Base-by-base conservation (phyloP, 2,113 vertebrate species). In the Spheniscus mendiculus region DNA sequence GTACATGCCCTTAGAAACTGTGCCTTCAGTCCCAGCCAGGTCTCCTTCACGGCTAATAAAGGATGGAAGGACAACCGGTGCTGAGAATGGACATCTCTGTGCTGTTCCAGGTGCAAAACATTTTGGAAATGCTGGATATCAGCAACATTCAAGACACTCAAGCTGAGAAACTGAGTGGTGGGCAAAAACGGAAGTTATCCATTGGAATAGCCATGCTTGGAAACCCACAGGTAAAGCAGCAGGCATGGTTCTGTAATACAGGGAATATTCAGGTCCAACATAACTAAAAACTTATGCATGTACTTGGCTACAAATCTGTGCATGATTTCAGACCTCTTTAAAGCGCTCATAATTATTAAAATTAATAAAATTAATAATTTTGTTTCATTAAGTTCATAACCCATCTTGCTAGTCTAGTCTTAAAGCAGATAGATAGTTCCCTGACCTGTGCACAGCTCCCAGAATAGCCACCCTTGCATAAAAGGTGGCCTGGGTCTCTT, bases 201-300 rank as follows among this genome's bases (percentile, higher is more conserved):
- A 97, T 99, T 92, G 99, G 98, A 84, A 99, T 99, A 66, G 99
- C 99, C 87, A 98, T 99, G 76, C 98, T 99, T 14, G 99, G 99
- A 74, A 98, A 98, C 16, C 99, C 99, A 6, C 99, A 99, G 98
- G 99, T 99, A 97, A 95, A 71, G 76, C 83, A 86, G 71, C 45
- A 55, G 58, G 23, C 34, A 20, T 4, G 0, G 26, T 42, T 36
- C 55, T 87, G 40, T 9, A 8, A 47, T 4, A 8, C 0, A 6
- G 34, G 30, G 25, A 59, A 67, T 12, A 42, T 16, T 30, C 10
- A 52, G 16, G 45, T 63, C 27, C 36, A 58, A 2, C 71, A 20
- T 7, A 36, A 49, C 27, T 23, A 36, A 84, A 74, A 40, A 29
- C 8, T 53, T 42, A 44, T 5, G 1, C 4, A 0, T 8, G 6